phyloP scores from a whole-genome alignment of 92 coral and sea anemone species.

The Palythoa grandis region DNA sequence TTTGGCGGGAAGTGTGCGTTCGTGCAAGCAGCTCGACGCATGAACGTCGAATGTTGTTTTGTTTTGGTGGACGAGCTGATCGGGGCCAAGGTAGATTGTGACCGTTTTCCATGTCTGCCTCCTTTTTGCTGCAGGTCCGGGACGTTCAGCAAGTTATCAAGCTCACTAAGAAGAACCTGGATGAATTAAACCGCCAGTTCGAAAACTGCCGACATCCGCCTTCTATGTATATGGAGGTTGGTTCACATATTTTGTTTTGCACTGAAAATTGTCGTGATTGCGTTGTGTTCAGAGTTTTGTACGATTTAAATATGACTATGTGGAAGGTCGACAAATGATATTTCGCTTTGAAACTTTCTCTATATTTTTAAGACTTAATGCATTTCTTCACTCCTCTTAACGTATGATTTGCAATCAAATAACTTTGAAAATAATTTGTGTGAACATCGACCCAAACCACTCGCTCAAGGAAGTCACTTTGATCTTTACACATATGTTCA shows the following conservation, averaged over 20 bases:
- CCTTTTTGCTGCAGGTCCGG: slow-evolving; percentile 78
- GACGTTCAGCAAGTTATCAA: slow-evolving; percentile 92
- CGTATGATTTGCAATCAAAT: background rate
- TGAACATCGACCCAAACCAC: background rate
- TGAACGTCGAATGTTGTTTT: slow-evolving; percentile 69
- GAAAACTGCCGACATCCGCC: slow-evolving; percentile 92
- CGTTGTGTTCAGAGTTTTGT: slow-evolving; percentile 11
- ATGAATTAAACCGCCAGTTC: slow-evolving; percentile 91
- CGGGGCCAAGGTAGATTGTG: slow-evolving; percentile 51
- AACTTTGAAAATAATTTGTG: background rate
- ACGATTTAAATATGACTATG: background rate
- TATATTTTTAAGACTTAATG: background rate
- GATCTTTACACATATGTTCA: background rate
- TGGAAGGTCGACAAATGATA: background rate
- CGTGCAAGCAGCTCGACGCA: slow-evolving; percentile 67
- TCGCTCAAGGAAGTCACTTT: slow-evolving; percentile 28
- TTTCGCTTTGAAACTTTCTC: background rate
- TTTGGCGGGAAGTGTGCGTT: slow-evolving; percentile 44
- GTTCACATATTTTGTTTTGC: slow-evolving; percentile 49
- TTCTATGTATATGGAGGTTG: slow-evolving; percentile 95
- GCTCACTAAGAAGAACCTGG: slow-evolving; percentile 89
- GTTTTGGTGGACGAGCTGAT: slow-evolving; percentile 71
- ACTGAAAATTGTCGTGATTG: slow-evolving; percentile 4
- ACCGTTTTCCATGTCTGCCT: slow-evolving; percentile 39
- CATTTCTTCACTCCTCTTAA: background rate